Conservation (phyloP, 37 sponge, comb jelly and placozoan species). For the Oopsacas minuta region DNA sequence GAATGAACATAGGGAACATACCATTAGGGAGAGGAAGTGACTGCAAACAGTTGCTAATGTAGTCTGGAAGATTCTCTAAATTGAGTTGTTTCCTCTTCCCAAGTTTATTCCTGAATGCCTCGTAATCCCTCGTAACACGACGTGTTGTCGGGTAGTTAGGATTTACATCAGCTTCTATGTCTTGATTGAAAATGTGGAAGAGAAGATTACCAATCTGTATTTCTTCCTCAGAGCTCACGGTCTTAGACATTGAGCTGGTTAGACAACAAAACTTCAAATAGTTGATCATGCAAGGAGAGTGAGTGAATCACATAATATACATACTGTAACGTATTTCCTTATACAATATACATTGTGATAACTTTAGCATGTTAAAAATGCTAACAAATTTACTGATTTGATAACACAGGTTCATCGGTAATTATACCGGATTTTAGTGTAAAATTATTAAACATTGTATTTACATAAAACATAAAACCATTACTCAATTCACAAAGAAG, state of each 20-base stretch:
- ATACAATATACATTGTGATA: too few relatives aligned
- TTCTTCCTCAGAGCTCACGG: neutral
- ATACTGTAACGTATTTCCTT: too few relatives aligned
- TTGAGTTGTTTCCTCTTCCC: conserved; percentile 9
- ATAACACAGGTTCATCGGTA: too few relatives aligned
- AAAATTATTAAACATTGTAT: too few relatives aligned
- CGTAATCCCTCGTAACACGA: neutral
- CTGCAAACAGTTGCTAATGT: neutral
- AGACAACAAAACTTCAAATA: neutral
- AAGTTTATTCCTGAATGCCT: neutral
- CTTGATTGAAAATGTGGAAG: conserved; percentile 15
- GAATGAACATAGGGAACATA: conserved; percentile 5
- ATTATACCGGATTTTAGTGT: too few relatives aligned
- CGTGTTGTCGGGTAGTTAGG: conserved; percentile 15
- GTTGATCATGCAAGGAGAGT: too few relatives aligned
- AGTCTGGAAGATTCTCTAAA: neutral
- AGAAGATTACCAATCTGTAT: neutral
- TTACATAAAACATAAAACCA: too few relatives aligned
- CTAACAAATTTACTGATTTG: too few relatives aligned
- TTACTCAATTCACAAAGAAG: neutral
- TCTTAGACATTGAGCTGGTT: neutral
- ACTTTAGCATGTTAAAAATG: too few relatives aligned
- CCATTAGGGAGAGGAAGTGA: neutral
- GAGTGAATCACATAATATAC: too few relatives aligned
- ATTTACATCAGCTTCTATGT: neutral